These are phyloP conservation scores for Polydrusus tereticollis DNA, from an alignment of 2,888 invertebrate species.

Conservation along the genomic window DNA sequence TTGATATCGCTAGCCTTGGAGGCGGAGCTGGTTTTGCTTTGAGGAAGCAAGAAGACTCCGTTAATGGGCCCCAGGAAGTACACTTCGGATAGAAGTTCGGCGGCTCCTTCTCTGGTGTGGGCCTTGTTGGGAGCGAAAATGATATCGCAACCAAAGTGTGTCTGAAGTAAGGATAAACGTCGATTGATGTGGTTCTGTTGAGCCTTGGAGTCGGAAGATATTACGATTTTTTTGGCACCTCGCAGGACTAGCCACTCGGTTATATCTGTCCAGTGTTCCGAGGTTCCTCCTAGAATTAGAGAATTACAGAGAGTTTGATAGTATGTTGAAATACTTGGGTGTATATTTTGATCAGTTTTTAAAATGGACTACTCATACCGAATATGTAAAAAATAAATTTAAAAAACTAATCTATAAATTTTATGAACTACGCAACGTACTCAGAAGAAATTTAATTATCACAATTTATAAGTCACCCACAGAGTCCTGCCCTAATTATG, in stretches of 20 bases:
- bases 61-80: slow-evolving; percentile 60
- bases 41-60: slow-evolving; percentile 61
- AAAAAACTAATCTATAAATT: too few species aligned
- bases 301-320: too few species aligned
- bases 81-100: slow-evolving; percentile 58
- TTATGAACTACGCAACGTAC: too few species aligned
- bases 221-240: slow-evolving; percentile 83
- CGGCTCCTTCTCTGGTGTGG: slow-evolving; percentile 57
- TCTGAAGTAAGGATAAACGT: slow-evolving; percentile 60
- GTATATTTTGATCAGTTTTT: too few species aligned
- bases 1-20: slow-evolving; percentile 59
- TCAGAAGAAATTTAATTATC: too few species aligned
- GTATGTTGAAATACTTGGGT: too few species aligned
- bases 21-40: slow-evolving; percentile 52
- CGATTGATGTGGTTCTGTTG: slow-evolving; percentile 75
- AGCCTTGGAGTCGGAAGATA: slow-evolving; percentile 84
- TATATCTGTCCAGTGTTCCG: slow-evolving; percentile 67
- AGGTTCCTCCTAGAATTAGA: slow-evolving; percentile 58
- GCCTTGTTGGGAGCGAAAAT: slow-evolving; percentile 59
- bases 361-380: too few species aligned
- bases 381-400: too few species aligned
- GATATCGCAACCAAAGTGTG: slow-evolving; percentile 61
- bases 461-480: too few species aligned
- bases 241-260: slow-evolving; percentile 88
- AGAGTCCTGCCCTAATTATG: too few species aligned